Percentiles rank a stretch among this genome's conserved stretches.
These are phyloP conservation scores for Petrolisthes cinctipes DNA, from an alignment of 2,888 invertebrate species.

Conservation along the genomic window DNA sequence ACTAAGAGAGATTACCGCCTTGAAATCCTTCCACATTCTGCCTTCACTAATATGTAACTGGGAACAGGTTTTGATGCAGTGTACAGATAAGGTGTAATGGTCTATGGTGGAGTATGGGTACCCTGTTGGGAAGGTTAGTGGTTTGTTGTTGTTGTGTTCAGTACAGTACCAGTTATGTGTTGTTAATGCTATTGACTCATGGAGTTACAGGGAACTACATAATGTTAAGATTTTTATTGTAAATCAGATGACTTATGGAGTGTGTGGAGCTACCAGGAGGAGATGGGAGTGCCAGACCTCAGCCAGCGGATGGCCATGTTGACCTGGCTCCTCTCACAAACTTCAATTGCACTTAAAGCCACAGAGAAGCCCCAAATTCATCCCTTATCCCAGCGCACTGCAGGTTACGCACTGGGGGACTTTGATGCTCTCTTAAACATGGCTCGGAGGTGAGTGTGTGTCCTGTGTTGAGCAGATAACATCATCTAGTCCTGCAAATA, in stretches of 20 bases:
- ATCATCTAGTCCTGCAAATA: not conserved
- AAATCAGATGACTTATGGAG: slow-evolving; percentile 57
- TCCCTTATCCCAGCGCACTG: slow-evolving; percentile 50
- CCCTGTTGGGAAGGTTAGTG: not conserved
- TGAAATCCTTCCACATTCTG: too few relatives aligned
- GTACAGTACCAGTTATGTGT: not conserved
- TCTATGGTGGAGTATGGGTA: too few relatives aligned
- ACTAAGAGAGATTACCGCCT: too few relatives aligned
- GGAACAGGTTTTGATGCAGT: too few relatives aligned
- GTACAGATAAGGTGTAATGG: too few relatives aligned
- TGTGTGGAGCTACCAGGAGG: slow-evolving; percentile 52
- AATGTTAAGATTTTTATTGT: too few relatives aligned
- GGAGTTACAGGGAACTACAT: too few relatives aligned
- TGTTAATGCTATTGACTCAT: too few relatives aligned
- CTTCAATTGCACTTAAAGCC: not conserved
- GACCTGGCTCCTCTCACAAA: slow-evolving; percentile 43
- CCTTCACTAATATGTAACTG: too few relatives aligned
- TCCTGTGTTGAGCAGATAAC: not conserved
- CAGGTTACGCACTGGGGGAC: slow-evolving; percentile 44
- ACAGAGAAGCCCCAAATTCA: not conserved
- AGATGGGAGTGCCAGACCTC: slow-evolving; percentile 21
- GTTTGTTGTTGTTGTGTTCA: not conserved
- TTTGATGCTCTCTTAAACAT: slow-evolving; percentile 38
- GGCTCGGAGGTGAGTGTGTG: slow-evolving; percentile 41
- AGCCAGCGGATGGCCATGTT: slow-evolving; percentile 25